Evolutionary conservation across 2,888 invertebrate species (phyloP).

Genomic region (Xanthia icteritia): DNA sequence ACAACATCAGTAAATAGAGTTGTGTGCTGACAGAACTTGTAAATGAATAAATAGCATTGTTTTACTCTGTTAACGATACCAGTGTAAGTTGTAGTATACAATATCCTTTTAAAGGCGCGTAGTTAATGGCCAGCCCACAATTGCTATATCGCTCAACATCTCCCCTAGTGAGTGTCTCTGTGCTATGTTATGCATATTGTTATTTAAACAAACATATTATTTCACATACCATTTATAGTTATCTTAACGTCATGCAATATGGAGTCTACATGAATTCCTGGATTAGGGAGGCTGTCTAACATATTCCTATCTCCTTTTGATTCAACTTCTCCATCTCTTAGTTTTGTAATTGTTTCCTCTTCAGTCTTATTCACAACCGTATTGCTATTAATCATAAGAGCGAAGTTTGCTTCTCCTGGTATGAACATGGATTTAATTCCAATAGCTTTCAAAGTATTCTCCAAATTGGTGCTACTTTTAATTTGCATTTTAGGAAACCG

Average conservation of each 20-base stretch:
- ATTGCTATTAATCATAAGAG: constrained; percentile 88
- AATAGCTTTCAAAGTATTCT: constrained; percentile 88
- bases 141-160: background rate
- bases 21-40: constrained; percentile 1
- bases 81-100: background rate
- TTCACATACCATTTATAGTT: constrained; percentile 88
- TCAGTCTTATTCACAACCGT: constrained; percentile 71
- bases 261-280: constrained; percentile 91
- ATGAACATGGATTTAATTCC: constrained; percentile 92
- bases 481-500: constrained; percentile 94
- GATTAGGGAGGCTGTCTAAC: constrained; percentile 86
- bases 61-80: background rate
- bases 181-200: background rate
- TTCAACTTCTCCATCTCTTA: constrained; percentile 67
- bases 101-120: background rate
- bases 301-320: constrained; percentile 68
- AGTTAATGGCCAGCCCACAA: background rate
- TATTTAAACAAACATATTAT: background rate
- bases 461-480: constrained; percentile 90
- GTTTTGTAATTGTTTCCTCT: constrained; percentile 73
- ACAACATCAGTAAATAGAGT: constrained; percentile 22
- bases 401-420: constrained; percentile 91
- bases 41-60: constrained; percentile 12
- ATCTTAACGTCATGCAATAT: constrained; percentile 92
- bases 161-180: background rate